Evolutionary conservation across 2,113 vertebrate genomes (phyloP), one percentile per base, ranked within the genome.

Genomic region (Neotragus moschatus): DNA sequence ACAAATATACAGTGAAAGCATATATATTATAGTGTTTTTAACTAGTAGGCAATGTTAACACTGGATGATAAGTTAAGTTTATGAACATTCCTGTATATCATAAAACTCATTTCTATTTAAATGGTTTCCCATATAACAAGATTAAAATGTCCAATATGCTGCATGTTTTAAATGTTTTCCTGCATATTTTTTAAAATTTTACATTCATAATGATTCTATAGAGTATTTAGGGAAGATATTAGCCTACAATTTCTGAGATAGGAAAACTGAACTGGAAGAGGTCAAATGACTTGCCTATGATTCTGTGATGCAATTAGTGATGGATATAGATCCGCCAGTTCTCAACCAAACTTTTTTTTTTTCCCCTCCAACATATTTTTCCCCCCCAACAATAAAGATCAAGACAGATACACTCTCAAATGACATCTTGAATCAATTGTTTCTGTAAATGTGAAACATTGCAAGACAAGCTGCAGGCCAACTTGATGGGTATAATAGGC

Each of bases 21-120:
- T 58, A 63, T 55, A 81, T 60, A 56, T 63, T 90, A 75, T 79
- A 88, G 49, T 79, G 73, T 61, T 81, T 73, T 92, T 92, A 88
- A 92, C 53, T 94, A 51, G 61, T 45, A n/a, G 23, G 13, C 39
- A 86, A 89, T 61, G 55, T 84, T 90, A 58, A 11, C n/a, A 86
- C 26, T 88, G 36, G 14, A 70, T 86, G 7, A 70, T 33, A 73
- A 30, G 58, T 75, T 61, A 1, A 93, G 36, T 43, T 93, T 93
- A 77, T 33, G 43, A 30, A 45, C n/a, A 85, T 70, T 9, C 2
- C 47, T 3, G 47, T 75, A 81, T 56, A 95, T 82, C 12, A 79
- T 86, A 91, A 60, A 90, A 79, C 58, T 0, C 23, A 84, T 92
- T 97, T 91, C 12, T 95, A 45, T 49, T 85, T 93, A 60, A 94